Conservation (phyloP, 2,888 invertebrate genomes). For the Himalopsyche anomala region DNA sequence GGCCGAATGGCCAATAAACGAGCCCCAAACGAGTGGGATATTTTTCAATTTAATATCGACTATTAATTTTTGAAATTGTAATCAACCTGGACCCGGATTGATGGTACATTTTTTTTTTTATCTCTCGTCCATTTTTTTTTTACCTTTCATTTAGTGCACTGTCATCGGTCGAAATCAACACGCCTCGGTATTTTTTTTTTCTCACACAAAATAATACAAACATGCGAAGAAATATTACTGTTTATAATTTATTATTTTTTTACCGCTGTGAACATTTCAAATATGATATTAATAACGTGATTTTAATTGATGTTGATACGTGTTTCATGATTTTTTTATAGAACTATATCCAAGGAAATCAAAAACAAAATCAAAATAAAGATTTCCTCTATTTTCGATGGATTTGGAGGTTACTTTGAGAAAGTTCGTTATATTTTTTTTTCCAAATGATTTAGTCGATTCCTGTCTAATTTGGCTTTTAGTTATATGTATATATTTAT, state of each 20-base stretch:
- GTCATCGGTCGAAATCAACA: slow-evolving; percentile 60
- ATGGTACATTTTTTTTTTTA: slow-evolving; percentile 50
- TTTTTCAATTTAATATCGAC: slow-evolving; percentile 62
- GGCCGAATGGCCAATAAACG: slow-evolving; percentile 60
- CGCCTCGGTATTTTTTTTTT: slow-evolving; percentile 47
- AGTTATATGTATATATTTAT: too few species aligned
- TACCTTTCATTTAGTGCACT: slow-evolving; percentile 54
- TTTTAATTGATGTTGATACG: slow-evolving; percentile 14
- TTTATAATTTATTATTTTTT: slow-evolving; percentile 31
- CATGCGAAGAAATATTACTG: slow-evolving; percentile 40
- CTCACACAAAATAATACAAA: slow-evolving; percentile 47
- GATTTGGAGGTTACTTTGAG: too few species aligned
- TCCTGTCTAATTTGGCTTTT: too few species aligned
- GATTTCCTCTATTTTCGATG: too few species aligned
- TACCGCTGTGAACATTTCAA: not conserved
- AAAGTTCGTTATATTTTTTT: too few species aligned
- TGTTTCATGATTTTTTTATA: too few species aligned
- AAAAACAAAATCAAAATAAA: too few species aligned
- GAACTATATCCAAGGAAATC: too few species aligned
- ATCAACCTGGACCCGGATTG: slow-evolving; percentile 53
- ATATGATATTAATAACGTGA: slow-evolving; percentile 23
- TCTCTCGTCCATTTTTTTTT: slow-evolving; percentile 51
- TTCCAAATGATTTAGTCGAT: too few species aligned
- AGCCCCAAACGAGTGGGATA: slow-evolving; percentile 54
- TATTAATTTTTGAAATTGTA: slow-evolving; percentile 62